These are phyloP conservation scores for Platycnemis pennipes DNA, from an alignment of 2,888 invertebrate genomes.

Conservation along the genomic window DNA sequence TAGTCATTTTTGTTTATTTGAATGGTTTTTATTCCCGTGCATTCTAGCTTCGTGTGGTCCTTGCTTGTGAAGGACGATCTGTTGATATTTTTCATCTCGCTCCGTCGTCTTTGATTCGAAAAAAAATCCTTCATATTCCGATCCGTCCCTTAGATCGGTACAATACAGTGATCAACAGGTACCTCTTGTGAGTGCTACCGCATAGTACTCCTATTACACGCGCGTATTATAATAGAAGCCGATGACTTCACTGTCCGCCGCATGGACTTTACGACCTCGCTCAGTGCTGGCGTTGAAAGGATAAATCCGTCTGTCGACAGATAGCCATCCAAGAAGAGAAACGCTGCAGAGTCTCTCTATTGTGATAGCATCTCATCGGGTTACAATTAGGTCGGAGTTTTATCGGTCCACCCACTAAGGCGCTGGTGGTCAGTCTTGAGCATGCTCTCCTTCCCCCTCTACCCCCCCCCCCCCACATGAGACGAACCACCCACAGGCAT, in stretches of 20 bases:
- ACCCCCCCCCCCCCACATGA: neutral
- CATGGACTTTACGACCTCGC: neutral
- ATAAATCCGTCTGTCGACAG: slow-evolving; percentile 16
- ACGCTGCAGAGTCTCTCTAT: neutral
- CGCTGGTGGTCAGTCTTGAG: neutral
- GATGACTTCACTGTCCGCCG: neutral
- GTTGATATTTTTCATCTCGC: too few relatives aligned
- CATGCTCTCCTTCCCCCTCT: neutral
- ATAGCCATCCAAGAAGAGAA: slow-evolving; percentile 16
- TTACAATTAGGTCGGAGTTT: neutral
- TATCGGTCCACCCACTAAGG: neutral
- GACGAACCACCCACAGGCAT: neutral
- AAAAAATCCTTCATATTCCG: too few relatives aligned
- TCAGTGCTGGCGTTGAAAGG: neutral
- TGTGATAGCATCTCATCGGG: slow-evolving; percentile 24
- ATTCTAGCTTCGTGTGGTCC: too few relatives aligned
- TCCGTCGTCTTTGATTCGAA: too few relatives aligned
- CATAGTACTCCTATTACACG: neutral
- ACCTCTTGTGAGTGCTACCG: too few relatives aligned
- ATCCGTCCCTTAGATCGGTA: too few relatives aligned
- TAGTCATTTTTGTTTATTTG: too few relatives aligned
- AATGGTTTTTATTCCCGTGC: too few relatives aligned
- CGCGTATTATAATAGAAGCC: neutral
- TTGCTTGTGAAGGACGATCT: too few relatives aligned
- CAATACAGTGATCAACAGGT: neutral